Conservation (phyloP, 1,140 invertebrate species). For the Cotesia vestalis region DNA sequence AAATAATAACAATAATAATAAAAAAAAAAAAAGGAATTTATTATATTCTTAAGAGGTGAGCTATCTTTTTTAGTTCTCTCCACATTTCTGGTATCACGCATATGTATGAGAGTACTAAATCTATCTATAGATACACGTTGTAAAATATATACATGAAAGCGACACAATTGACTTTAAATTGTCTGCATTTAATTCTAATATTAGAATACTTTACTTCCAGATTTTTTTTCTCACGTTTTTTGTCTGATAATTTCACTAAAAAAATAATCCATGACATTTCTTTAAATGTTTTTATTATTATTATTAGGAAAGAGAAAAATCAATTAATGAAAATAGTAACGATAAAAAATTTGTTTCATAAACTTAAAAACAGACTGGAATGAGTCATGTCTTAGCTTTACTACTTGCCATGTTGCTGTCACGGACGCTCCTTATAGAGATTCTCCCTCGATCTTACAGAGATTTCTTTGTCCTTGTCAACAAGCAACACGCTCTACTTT, state of each 20-base stretch:
- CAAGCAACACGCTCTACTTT: slow-evolving; percentile 24
- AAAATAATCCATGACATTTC: too few relatives aligned
- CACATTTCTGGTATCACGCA: slow-evolving; percentile 1
- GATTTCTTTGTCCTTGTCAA: slow-evolving; percentile 33
- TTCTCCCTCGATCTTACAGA: slow-evolving; percentile 38
- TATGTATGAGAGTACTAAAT: slow-evolving; percentile 9
- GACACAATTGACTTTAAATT: slow-evolving; percentile 25
- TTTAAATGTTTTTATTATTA: neutral
- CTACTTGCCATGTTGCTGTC: slow-evolving; percentile 39
- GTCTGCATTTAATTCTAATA: slow-evolving; percentile 42
- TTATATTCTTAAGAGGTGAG: slow-evolving; percentile 22
- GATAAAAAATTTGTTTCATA: slow-evolving; percentile 27
- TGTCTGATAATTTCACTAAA: neutral
- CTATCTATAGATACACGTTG: slow-evolving; percentile 17
- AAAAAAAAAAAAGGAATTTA: neutral
- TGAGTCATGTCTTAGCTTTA: slow-evolving; percentile 43
- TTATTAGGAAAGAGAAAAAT: slow-evolving; percentile 1
- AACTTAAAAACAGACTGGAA: slow-evolving; percentile 46
- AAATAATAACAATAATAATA: neutral
- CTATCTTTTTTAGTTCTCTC: slow-evolving; percentile 7
- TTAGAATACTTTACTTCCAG: slow-evolving; percentile 46
- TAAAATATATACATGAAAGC: slow-evolving; percentile 16
- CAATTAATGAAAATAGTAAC: slow-evolving; percentile 6
- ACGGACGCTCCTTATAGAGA: slow-evolving; percentile 54
- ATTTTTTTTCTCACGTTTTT: neutral